Evolutionary conservation across 2,113 vertebrate genomes (phyloP), one percentile per base, ranked within the genome.

Genomic region (Solea senegalensis): DNA sequence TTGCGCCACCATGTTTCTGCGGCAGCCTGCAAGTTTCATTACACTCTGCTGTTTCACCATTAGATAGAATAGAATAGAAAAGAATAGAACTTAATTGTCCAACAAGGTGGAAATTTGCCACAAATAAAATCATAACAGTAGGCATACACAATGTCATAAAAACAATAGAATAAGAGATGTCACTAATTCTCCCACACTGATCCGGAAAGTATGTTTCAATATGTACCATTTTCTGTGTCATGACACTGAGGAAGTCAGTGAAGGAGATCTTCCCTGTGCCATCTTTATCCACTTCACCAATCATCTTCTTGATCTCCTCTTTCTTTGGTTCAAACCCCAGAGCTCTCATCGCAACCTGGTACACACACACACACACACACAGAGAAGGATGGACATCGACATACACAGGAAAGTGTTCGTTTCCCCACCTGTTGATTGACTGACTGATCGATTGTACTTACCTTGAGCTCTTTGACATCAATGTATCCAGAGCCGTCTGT

Each of bases 311-410:
- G 77, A 98, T 95, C 82, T 99, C 97, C 63, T 98, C 97, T 69
- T 96, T 98, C 78, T 94, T 95, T 14, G 97, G 97, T 65, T 99
- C 97, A 74, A 98, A 98, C 1, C 96, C 97, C 57, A 99, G 90
- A 0, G 97, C 96, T 85, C 96, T 91, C 97, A 99, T 95, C 26
- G 96, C 96, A 51, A 98, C 97, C 95, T 98, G 34, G 56, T 15
- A 43, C 4, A 41, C 2, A 14, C 15, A 58, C 34, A 43, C 26
- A 13, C 16, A 9, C 3, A 1, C 52, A 81, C 48, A 81, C 3
- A 16, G 15, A 2, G 50, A 80, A 9, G 8, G 0, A 41, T 4
- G 7, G 15, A 57, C 28, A 48, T 7, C 44, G 1, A 73, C 13
- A 21, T 10, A 62, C 15, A 26, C 3, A 8, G 9, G 39, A 10